A percentile compares a stretch with the other conserved stretches of the same genome.
Conservation (phyloP, 1,140 invertebrate genomes). For the Uloborus diversus region DNA sequence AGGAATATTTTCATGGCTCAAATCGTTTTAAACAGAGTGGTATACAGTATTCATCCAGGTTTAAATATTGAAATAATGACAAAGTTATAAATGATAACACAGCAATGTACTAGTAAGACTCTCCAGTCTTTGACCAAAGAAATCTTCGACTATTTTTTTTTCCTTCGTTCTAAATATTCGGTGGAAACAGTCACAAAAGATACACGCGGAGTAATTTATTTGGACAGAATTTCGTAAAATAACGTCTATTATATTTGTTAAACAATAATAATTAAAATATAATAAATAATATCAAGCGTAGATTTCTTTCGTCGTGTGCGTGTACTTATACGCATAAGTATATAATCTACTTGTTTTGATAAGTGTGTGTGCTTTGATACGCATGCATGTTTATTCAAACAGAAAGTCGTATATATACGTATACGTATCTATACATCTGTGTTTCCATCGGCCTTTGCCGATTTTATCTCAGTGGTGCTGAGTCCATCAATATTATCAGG, state of each 20-base stretch:
- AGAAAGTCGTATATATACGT: no score
- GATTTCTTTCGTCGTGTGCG: no score
- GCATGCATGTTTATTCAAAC: no score
- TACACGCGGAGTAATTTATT: no score
- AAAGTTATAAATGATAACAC: not conserved
- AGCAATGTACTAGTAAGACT: slow-evolving; percentile 4
- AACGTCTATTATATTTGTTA: no score
- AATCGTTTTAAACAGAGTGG: slow-evolving; percentile 36
- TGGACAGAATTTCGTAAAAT: no score
- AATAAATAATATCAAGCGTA: not conserved
- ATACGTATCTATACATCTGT: no score
- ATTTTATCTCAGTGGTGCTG: slow-evolving; percentile 41
- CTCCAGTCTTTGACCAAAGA: not conserved
- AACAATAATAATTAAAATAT: not conserved
- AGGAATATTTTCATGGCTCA: slow-evolving; percentile 52
- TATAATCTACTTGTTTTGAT: no score
- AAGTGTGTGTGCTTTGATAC: no score
- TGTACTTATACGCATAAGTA: no score
- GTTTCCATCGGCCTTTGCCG: not conserved
- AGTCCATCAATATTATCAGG: slow-evolving; percentile 49
- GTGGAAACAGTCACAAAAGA: no score
- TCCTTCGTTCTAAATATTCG: not conserved
- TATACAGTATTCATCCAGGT: slow-evolving; percentile 28
- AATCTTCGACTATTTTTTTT: not conserved
- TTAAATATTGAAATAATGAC: slow-evolving; percentile 10